Evolutionary conservation across 92 coral and sea anemone species (phyloP), one percentile per base, ranked within the genome.

Genomic region (Hydrozoanthus gracilis): DNA sequence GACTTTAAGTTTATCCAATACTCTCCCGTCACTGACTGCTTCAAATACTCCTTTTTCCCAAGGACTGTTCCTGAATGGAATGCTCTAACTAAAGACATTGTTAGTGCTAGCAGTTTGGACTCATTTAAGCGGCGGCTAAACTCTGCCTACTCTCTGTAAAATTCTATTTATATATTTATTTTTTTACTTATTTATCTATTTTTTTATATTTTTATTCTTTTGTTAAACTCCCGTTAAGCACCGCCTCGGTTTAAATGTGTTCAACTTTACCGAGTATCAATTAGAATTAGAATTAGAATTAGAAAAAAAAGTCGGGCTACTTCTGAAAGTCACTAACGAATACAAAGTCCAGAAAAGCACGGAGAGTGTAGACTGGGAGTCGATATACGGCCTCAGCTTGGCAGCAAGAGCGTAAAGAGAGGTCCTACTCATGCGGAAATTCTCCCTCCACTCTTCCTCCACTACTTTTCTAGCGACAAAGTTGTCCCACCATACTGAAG

Each of bases 361-460:
- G 35, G 35, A 27, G 35, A 27, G 35, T 27, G 35, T 27, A 27
- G 35, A 27, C 35, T 27, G 35, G 35, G 35, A 27, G 35, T 27
- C 35, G 35, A 27, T 27, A 78, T 79, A 78, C n/a, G 80, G 86
- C 54, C 88, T 86, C 82, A 84, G 64, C 77, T 83, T 72, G 66
- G 18, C 84, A 73, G 84, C 87, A 51, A 89, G 82, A 27, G 27
- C 45, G 48, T 58, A 67, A 61, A 87, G 79, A 13, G 83, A 88
- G 14, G 4, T 39, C 18, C 90, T 15, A 15, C 71, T 79, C 87
- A 88, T 88, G 48, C 86, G 51, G 83, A 82, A 88, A 71, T 44
- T 71, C 7, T 44, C 48, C 14, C 88, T 84, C 88, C 86, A 84
- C 55, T 84, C 88, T 84, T 84, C 88, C 82, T 71, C 88, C 17